These are phyloP conservation scores for Actinemys pallida DNA, from an alignment of 2,113 vertebrate genomes.

Conservation along the genomic window DNA sequence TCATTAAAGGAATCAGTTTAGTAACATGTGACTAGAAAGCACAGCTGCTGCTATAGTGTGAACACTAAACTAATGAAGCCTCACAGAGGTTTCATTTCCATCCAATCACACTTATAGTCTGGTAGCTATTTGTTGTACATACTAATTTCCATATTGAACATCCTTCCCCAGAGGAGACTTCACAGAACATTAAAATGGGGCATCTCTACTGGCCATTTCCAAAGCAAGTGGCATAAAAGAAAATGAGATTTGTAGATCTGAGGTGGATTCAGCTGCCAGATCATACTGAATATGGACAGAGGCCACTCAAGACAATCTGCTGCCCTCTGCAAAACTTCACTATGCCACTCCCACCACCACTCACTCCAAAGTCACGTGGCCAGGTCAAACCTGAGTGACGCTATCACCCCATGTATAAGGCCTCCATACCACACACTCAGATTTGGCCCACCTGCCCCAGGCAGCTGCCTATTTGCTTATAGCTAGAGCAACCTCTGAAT, in stretches of 20 bases:
- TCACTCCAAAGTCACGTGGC: too few species aligned
- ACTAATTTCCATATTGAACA: conserved; percentile 9
- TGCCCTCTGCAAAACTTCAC: too few species aligned
- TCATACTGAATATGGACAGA: background rate
- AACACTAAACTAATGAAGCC: conserved; percentile 7
- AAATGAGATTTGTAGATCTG: background rate
- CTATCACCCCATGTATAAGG: too few species aligned
- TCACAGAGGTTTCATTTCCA: background rate
- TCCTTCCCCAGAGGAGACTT: background rate
- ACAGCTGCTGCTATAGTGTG: background rate
- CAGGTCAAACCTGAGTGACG: too few species aligned
- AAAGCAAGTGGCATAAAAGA: background rate
- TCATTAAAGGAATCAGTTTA: background rate
- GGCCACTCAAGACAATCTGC: too few species aligned
- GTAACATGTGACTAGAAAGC: background rate
- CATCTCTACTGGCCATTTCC: background rate
- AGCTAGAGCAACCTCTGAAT: too few species aligned
- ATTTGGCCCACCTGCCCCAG: too few species aligned
- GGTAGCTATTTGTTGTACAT: background rate
- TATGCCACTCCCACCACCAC: too few species aligned
- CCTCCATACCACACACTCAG: too few species aligned
- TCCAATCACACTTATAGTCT: background rate
- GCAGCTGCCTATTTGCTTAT: too few species aligned
- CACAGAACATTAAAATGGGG: background rate
- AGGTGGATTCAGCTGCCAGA: background rate